Conservation (phyloP, 2,888 invertebrate species). For the Rhingia rostrata region DNA sequence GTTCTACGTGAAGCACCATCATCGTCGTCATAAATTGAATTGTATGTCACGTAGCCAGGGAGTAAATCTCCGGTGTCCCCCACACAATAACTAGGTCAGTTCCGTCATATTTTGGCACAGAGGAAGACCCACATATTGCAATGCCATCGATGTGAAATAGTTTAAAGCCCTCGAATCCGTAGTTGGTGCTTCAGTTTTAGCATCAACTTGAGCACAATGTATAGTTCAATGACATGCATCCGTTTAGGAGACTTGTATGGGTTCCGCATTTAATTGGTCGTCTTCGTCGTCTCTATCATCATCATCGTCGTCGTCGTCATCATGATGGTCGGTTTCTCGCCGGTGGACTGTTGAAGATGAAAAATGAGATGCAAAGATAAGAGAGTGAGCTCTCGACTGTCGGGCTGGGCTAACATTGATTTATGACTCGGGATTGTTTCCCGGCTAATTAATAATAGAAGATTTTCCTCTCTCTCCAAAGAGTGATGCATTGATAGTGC, state of each 20-base stretch:
- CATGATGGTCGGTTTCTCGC: constrained; percentile 1
- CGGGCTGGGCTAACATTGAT: constrained; percentile 60
- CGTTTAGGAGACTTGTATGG: constrained; percentile 35
- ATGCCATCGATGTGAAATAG: constrained; percentile 48
- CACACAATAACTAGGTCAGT: constrained; percentile 60
- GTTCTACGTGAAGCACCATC: constrained; percentile 57
- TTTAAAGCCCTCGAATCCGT: constrained; percentile 28
- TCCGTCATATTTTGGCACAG: constrained; percentile 3
- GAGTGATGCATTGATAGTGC: constrained; percentile 71
- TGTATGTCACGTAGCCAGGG: constrained; percentile 68
- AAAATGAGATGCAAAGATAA: constrained; percentile 73
- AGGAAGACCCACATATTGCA: constrained; percentile 16
- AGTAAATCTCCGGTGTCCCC: constrained; percentile 30
- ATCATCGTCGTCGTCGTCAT: constrained; percentile 6
- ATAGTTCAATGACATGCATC: constrained; percentile 55
- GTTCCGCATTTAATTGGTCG: constrained; percentile 60
- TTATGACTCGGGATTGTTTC: constrained; percentile 66
- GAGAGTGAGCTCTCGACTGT: constrained; percentile 33
- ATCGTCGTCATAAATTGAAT: constrained; percentile 68
- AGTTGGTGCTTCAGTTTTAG: neutral
- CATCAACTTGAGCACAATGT: constrained; percentile 8
- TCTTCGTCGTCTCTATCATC: constrained; percentile 28
- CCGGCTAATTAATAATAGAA: constrained; percentile 73
- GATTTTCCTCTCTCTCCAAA: constrained; percentile 29
- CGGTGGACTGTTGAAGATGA: constrained; percentile 48